Conservation (phyloP, 2,888 invertebrate species). For the Xiphydria camelus region DNA sequence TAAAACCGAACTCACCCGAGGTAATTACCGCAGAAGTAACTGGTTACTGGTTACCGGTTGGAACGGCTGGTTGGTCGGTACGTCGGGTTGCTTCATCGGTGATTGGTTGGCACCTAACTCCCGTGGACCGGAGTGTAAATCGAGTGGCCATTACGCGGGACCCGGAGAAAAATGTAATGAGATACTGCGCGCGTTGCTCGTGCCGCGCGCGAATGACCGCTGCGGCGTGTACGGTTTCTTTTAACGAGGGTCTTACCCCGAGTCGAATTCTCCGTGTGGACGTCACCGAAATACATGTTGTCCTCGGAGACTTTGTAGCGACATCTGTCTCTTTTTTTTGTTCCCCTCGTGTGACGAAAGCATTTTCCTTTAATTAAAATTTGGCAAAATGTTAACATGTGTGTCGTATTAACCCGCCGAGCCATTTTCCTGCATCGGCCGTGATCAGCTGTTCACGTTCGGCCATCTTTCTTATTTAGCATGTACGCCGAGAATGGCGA, state of each 20-base stretch:
- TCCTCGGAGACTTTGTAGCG: no score
- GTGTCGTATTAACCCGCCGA: no score
- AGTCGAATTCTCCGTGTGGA: conserved; percentile 1
- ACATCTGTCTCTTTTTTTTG: no score
- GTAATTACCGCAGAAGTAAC: conserved; percentile 48
- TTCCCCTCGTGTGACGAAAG: no score
- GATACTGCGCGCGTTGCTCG: conserved; percentile 3
- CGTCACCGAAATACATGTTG: no score
- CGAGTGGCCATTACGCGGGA: conserved; percentile 4
- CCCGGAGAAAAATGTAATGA: conserved; percentile 2
- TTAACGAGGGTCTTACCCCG: conserved; percentile 25
- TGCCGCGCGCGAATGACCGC: not conserved
- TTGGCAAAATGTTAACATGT: no score
- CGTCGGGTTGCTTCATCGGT: conserved; percentile 30
- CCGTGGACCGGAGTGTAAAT: conserved; percentile 9
- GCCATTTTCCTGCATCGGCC: no score
- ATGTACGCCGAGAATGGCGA: no score
- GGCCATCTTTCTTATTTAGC: no score
- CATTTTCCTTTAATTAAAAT: no score
- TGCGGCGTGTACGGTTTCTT: conserved; percentile 22
- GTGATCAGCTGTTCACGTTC: no score
- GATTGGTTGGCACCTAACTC: conserved; percentile 38
- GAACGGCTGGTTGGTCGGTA: conserved; percentile 23
- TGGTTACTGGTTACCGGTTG: conserved; percentile 25
- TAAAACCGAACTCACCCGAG: conserved; percentile 46